These are phyloP conservation scores for Uria lomvia DNA, from an alignment of 2,113 vertebrate genomes.

Conservation along the genomic window DNA sequence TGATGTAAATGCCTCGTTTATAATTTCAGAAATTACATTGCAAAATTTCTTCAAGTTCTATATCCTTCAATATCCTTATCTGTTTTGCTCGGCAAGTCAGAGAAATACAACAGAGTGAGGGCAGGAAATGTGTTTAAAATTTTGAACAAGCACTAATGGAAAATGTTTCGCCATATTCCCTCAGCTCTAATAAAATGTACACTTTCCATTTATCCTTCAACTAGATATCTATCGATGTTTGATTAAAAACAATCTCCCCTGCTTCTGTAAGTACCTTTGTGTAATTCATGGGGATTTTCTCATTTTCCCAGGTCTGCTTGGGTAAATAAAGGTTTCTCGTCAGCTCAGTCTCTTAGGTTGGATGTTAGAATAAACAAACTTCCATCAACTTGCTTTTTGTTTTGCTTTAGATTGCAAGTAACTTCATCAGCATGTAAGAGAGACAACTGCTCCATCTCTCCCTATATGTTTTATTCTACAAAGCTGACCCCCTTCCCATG, in stretches of 20 bases:
- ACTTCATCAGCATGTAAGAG: slow-evolving; percentile 15
- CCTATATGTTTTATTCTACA: background rate
- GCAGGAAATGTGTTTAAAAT: slow-evolving; percentile 34
- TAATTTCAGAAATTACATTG: background rate
- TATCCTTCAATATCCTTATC: background rate
- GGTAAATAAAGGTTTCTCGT: slow-evolving; percentile 49
- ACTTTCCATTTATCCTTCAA: slow-evolving; percentile 40
- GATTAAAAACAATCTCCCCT: slow-evolving; percentile 44
- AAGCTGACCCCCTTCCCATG: background rate
- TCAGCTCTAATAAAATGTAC: slow-evolving; percentile 29
- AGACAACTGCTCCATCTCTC: background rate
- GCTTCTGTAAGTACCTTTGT: slow-evolving; percentile 27
- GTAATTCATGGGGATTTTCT: slow-evolving; percentile 57
- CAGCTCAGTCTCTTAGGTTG: background rate
- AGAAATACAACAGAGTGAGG: background rate
- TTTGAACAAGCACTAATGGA: slow-evolving; percentile 28
- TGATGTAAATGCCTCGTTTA: background rate
- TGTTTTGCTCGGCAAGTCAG: background rate
- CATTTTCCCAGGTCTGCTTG: slow-evolving; percentile 52
- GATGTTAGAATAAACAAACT: slow-evolving; percentile 22
- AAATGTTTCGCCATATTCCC: slow-evolving; percentile 36
- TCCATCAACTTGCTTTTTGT: slow-evolving; percentile 21
- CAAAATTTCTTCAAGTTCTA: background rate
- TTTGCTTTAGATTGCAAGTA: slow-evolving; percentile 25
- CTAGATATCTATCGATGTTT: slow-evolving; percentile 57